Conservation (phyloP, 2,888 invertebrate genomes). For the Dicycla oo region DNA sequence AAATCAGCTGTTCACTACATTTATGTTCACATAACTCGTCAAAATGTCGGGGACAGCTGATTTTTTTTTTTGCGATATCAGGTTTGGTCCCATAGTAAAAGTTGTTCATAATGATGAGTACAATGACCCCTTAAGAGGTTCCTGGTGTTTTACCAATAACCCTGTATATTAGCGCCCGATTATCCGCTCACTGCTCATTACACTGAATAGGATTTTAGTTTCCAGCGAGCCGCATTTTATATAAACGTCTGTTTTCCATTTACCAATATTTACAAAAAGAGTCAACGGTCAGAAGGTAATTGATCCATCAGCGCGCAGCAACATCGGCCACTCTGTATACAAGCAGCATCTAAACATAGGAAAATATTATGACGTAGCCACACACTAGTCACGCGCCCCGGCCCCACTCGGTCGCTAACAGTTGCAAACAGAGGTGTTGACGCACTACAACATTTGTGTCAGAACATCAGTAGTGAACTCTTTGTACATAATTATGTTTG, state of each 20-base stretch:
- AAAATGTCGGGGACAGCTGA: no score
- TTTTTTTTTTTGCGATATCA: no score
- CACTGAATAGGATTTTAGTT: neutral
- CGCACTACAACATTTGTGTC: neutral
- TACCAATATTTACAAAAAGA: constrained; percentile 36
- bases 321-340: constrained; percentile 21
- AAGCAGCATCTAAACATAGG: constrained; percentile 28
- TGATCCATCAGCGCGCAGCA: constrained; percentile 17
- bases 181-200: no score
- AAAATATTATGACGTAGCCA: constrained; percentile 24
- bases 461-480: constrained; percentile 8
- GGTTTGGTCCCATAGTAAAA: no score
- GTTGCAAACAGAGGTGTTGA: constrained; percentile 11
- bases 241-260: constrained; percentile 13
- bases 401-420: neutral
- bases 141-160: no score
- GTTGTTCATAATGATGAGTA: no score
- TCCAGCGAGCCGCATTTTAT: neutral
- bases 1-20: no score
- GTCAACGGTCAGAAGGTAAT: constrained; percentile 36
- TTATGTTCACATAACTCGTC: no score
- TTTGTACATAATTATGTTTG: constrained; percentile 23
- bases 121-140: no score
- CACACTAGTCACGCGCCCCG: neutral
- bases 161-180: no score